Base-by-base conservation (phyloP, 1,140 invertebrate genomes). In the Drosophila kepulauana region DNA sequence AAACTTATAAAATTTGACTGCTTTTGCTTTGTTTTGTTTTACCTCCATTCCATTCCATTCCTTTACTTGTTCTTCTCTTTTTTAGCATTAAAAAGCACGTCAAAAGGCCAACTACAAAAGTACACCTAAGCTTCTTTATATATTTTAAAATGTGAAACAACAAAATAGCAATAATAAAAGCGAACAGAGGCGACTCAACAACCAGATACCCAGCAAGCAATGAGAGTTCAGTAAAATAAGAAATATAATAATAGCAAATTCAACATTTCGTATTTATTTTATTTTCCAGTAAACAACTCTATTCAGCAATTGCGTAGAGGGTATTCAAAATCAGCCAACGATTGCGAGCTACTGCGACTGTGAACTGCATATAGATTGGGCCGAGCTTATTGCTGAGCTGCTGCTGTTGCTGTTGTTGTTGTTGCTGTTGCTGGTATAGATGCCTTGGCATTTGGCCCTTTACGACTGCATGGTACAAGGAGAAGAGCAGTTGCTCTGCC, bases 1-100 rank as follows among this genome's bases (percentile, higher is more conserved):
- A 76, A 89, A 59, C 85, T 63, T 82, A 78, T 80, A 84, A 80
- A 87, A 89, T 80, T 89, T 89, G 58, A 72, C 63, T 77, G 72
- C 74, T 63, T 30, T 25, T n/a, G 25, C 11, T 66, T 62, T 79
- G 58, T 48, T 69, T 35, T n/a, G 16, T n/a, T 56, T 58, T 69
- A 20, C 56, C 67, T 67, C 35, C 30, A 10, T 13, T 43, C 10
- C 35, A 25, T 25, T 10, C 8, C 8, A 38, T 10, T 38, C 10
- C 35, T 49, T 28, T 41, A 41, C 45, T 25, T 64, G 3, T 57
- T 66, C 15, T 69, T 69, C 35, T 69, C 48, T 58, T 59, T 16
- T 70, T 63, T 63, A 63, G 58, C 74, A 85, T 85, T 80, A 80
- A 56, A 78, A 69, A 68, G 57, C 65, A 62, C 68, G 56, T 49